These are phyloP conservation scores for Leptosomus discolor DNA, from an alignment of 2,113 vertebrate genomes.

Conservation along the genomic window DNA sequence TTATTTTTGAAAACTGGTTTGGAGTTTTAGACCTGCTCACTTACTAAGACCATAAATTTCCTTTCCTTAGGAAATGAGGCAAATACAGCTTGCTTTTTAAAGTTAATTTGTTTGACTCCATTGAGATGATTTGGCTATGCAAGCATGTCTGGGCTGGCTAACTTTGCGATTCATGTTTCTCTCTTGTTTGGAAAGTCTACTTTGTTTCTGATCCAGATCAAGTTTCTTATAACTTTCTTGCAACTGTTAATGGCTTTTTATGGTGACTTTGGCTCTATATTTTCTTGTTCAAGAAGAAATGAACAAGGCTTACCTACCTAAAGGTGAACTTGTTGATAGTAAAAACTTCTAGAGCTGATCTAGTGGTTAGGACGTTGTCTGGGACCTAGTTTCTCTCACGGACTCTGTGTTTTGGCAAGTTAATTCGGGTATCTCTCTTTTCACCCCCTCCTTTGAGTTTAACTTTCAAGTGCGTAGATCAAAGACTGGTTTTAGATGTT, in stretches of 20 bases:
- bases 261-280: neutral
- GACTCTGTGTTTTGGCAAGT: neutral
- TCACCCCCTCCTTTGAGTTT: neutral
- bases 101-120: neutral
- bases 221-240: neutral
- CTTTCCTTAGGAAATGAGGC: neutral
- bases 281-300: neutral
- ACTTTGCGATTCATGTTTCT: neutral
- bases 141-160: neutral
- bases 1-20: neutral
- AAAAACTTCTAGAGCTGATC: neutral
- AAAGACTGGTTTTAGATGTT: neutral
- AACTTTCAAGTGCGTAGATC: neutral
- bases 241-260: neutral
- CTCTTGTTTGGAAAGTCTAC: neutral
- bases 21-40: neutral
- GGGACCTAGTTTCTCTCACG: neutral
- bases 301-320: neutral
- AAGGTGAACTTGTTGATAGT: neutral
- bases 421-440: neutral
- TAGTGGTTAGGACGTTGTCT: accelerated
- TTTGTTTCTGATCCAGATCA: neutral
- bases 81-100: neutral
- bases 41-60: neutral
- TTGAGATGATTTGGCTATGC: neutral